Base-by-base conservation (phyloP, 1,140 invertebrate species). In the Euglossa dilemma region DNA sequence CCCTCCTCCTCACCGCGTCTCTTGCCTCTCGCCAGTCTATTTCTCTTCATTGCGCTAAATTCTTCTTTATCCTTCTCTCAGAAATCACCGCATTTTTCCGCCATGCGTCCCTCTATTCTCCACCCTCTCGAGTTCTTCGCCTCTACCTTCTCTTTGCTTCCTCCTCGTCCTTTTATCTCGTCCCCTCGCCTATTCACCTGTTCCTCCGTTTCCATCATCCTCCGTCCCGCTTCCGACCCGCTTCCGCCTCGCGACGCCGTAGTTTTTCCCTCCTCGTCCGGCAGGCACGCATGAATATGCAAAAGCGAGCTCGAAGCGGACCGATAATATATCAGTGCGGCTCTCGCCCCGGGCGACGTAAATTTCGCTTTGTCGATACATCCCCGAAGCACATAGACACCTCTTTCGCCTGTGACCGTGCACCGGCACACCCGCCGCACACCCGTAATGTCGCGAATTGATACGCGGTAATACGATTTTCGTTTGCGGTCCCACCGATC, bases 271-370 rank as follows among this genome's bases (percentile, higher is more conserved):
- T 25, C 20, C 75, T 50, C 43, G 59, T 25, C 57, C 36, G 6
- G n/a, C 45, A 23, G 7, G 7, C 25, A 52, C 28, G 28, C 80
- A 92, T 93, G 92, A 93, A 93, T 93, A 93, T 93, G 86, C 91
- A 93, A 87, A 80, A 91, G 90, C 83, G 56, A 73, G 70, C 67
- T 76, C 81, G 84, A 83, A 89, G 90, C 90, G 88, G 91, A 87
- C 86, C 89, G 86, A 91, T 90, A 82, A 92, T 92, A 91, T 92
- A 92, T 90, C 89, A 87, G 84, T 74, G 77, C 54, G 75, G 79
- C 81, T 59, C 75, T 80, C 59, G 74, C 87, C 79, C 69, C 43
- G 23, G 84, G 86, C 87, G 59, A 87, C 86, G 87, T 86, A 79
- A 89, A 91, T 91, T 90, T 88, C 79, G 75, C 84, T 87, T 87